phyloP scores from a whole-genome alignment of 2,113 vertebrate genomes.

The Pristiophorus japonicus region DNA sequence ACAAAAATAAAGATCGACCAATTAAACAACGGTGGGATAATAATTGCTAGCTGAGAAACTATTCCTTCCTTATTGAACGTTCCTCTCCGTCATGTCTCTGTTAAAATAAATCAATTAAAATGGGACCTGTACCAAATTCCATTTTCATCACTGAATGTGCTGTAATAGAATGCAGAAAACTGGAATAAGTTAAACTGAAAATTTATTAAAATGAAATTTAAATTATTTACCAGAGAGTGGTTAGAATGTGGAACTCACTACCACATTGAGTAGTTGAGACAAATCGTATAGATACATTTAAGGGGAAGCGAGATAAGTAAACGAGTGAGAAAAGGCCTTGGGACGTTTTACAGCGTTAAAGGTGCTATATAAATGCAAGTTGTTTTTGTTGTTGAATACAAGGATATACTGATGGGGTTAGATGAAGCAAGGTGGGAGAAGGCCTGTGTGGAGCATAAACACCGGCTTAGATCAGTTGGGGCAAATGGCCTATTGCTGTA shows the following conservation, averaged over 20 bases:
- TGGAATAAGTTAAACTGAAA: background rate
- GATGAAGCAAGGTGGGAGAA: background rate
- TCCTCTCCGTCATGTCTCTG: background rate
- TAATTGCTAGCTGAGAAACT: background rate
- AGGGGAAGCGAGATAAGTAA: background rate
- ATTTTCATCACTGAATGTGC: background rate
- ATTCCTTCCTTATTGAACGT: background rate
- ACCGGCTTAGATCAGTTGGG: background rate
- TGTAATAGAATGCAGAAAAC: background rate
- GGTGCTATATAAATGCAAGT: background rate
- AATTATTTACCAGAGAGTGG: background rate
- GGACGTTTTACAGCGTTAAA: background rate
- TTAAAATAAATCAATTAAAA: background rate
- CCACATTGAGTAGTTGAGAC: background rate
- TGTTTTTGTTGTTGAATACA: background rate
- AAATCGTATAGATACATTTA: background rate
- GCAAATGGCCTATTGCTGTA: background rate
- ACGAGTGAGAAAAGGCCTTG: background rate
- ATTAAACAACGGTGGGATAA: background rate
- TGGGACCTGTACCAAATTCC: background rate
- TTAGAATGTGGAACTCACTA: background rate
- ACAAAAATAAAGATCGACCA: background rate
- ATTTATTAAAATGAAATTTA: background rate
- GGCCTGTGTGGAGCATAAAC: background rate
- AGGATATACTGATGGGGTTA: background rate